phyloP scores from a whole-genome alignment of 2,888 invertebrate genomes.

The Aphidius colemani region DNA sequence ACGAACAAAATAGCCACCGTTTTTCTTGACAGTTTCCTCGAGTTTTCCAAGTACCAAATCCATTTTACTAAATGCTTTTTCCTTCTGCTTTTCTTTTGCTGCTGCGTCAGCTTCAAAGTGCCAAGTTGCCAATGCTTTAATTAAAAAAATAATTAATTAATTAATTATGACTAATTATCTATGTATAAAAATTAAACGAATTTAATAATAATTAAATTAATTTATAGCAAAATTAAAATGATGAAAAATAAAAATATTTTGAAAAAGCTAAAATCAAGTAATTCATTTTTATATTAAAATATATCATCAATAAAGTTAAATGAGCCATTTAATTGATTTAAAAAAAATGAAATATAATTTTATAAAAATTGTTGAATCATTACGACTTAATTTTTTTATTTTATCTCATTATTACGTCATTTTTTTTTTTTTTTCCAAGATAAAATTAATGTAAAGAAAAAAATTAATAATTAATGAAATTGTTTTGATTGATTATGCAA shows the following conservation, averaged over 20 bases:
- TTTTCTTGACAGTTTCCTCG: slow-evolving; percentile 48
- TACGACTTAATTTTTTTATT: too few relatives aligned
- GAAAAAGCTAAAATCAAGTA: not conserved
- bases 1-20: slow-evolving; percentile 51
- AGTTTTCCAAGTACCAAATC: slow-evolving; percentile 43
- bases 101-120: slow-evolving; percentile 46
- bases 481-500: too few relatives aligned
- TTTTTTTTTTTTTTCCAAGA: not conserved
- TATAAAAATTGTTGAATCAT: too few relatives aligned
- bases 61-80: slow-evolving; percentile 40
- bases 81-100: slow-evolving; percentile 44
- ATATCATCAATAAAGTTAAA: too few relatives aligned
- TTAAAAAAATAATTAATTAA: slow-evolving; percentile 22
- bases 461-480: too few relatives aligned
- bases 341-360: too few relatives aligned
- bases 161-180: not conserved
- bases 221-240: not conserved
- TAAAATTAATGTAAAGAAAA: not conserved
- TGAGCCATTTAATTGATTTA: slow-evolving; percentile 1
- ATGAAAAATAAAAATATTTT: slow-evolving; percentile 4
- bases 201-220: too few relatives aligned
- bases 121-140: slow-evolving; percentile 42
- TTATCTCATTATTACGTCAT: too few relatives aligned
- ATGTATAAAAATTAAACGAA: too few relatives aligned
- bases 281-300: too few relatives aligned